Evolutionary conservation across 2,113 vertebrate species (phyloP).

Genomic region (Colistium nudipinnis): DNA sequence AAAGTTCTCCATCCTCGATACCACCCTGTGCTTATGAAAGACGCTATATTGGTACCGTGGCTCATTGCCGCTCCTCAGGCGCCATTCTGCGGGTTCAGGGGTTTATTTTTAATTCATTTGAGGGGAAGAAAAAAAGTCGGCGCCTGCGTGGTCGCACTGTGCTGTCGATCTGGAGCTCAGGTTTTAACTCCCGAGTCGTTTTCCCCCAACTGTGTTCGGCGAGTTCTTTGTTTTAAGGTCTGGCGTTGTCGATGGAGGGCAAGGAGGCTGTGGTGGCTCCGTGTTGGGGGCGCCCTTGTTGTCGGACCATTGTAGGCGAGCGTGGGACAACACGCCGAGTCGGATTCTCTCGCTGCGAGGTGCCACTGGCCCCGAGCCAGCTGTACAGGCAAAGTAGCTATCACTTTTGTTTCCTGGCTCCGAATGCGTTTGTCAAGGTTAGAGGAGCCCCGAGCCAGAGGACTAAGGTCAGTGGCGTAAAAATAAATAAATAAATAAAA

Average conservation of each 20-base stretch:
- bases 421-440: constrained; percentile 49
- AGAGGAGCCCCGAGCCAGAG: constrained; percentile 45
- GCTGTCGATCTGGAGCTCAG: no score
- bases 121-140: no score
- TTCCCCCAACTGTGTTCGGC: no score
- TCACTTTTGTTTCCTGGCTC: constrained; percentile 70
- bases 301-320: constrained; percentile 41
- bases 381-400: constrained; percentile 50
- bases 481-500: no score
- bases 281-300: constrained; percentile 9
- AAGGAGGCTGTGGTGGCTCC: constrained; percentile 16
- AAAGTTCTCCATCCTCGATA: constrained; percentile 35
- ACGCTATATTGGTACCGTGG: background rate
- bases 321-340: constrained; percentile 12
- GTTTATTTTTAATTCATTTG: background rate
- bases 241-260: constrained; percentile 2
- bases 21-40: background rate
- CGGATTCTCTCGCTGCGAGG: constrained; percentile 35
- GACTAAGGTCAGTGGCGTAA: constrained; percentile 56
- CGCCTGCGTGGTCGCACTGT: no score
- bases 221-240: no score
- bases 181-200: no score
- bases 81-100: background rate
- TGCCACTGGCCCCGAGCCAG: constrained; percentile 47
- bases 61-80: background rate